Percentiles rank a stretch among this genome's conserved stretches.
Evolutionary conservation across 2,888 invertebrate species (phyloP).

Genomic region (Chirona hameri): DNA sequence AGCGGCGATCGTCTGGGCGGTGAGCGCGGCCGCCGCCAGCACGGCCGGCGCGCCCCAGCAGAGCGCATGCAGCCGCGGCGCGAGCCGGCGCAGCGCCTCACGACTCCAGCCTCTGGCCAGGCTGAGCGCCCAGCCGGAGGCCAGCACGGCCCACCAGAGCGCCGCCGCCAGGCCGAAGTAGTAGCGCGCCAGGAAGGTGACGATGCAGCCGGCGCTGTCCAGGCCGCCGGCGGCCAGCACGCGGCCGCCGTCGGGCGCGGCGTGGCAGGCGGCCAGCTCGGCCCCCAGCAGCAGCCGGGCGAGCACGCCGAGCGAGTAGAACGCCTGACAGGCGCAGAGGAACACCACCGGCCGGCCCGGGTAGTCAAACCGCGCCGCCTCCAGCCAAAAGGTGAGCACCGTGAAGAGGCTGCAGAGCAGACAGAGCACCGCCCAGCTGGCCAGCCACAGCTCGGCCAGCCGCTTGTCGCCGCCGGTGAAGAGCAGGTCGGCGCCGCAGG

Average conservation of each 20-base stretch:
- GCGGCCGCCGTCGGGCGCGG: neutral
- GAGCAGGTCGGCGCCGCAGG: neutral
- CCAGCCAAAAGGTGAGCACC: neutral
- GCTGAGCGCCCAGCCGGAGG: neutral
- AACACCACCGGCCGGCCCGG: neutral
- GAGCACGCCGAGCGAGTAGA: neutral
- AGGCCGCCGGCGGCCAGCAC: neutral
- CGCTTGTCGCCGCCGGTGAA: neutral
- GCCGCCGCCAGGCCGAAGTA: neutral
- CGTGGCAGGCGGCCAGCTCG: neutral
- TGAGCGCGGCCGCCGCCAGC: neutral
- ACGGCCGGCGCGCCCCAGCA: conserved; percentile 1
- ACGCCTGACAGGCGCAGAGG: neutral
- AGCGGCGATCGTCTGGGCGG: neutral
- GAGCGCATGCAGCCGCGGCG: neutral
- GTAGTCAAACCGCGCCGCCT: neutral
- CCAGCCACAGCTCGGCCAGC: neutral
- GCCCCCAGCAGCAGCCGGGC: neutral
- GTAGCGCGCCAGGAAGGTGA: neutral
- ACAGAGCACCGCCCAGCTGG: neutral
- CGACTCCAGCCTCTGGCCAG: neutral
- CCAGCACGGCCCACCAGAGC: neutral
- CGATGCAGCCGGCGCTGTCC: neutral
- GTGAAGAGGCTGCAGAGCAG: neutral
- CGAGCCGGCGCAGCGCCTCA: neutral